Conservation (phyloP, 1,140 invertebrate genomes). For the Cydia pomonella region DNA sequence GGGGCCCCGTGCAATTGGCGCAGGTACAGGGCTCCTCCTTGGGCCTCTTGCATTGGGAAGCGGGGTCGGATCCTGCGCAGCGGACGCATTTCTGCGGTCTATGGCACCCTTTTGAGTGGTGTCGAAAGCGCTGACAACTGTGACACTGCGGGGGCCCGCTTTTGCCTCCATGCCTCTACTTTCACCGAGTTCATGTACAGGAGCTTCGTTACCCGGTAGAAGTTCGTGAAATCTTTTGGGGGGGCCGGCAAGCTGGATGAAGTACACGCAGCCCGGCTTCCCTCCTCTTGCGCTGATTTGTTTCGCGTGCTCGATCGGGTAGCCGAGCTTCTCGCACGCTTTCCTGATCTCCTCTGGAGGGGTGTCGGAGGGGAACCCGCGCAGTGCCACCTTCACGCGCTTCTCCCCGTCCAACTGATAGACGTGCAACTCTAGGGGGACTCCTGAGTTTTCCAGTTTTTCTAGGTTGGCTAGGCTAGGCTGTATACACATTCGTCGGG, state of each 20-base stretch:
- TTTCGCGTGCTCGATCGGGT: not conserved
- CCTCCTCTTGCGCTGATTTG: not conserved
- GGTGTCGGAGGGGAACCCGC: not conserved
- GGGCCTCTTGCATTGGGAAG: too few relatives aligned
- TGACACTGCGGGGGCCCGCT: not conserved
- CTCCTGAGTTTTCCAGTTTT: not conserved
- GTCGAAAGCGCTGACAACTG: too few relatives aligned
- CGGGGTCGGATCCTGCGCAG: too few relatives aligned
- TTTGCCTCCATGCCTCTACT: not conserved
- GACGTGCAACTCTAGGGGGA: not conserved
- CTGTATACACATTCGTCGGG: not conserved
- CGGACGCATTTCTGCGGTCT: too few relatives aligned
- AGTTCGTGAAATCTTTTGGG: not conserved
- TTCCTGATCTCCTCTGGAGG: not conserved
- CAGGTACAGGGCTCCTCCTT: slow-evolving; percentile 36
- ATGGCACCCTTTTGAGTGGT: too few relatives aligned
- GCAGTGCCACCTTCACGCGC: not conserved
- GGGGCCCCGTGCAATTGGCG: slow-evolving; percentile 41
- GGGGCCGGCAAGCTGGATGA: not conserved
- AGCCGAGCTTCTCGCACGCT: not conserved
- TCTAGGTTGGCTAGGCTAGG: not conserved
- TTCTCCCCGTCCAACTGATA: not conserved
- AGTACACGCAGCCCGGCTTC: not conserved
- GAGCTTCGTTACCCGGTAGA: not conserved
- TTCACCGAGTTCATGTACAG: not conserved